phyloP scores from a whole-genome alignment of 2,888 invertebrate genomes.

The Volucella inflata region DNA sequence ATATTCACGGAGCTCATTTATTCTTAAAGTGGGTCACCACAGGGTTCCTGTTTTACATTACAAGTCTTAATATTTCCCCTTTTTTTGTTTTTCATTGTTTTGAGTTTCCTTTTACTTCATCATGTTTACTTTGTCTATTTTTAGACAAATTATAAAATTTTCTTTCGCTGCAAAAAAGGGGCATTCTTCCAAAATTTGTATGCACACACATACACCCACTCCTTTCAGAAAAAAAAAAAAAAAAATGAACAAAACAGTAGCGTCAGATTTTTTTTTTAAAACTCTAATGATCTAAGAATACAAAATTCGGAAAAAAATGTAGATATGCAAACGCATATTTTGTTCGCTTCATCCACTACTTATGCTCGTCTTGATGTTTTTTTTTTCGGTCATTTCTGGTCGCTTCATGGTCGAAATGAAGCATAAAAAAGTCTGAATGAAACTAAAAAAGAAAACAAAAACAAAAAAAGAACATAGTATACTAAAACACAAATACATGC shows the following conservation, averaged over 20 bases:
- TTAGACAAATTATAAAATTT: constrained; percentile 8
- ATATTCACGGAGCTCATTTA: too few species aligned
- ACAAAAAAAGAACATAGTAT: too few species aligned
- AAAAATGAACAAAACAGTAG: neutral
- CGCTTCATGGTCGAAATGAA: neutral
- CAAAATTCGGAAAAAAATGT: neutral
- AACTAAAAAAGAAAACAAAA: constrained; percentile 13
- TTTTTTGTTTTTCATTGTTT: neutral
- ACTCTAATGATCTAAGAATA: constrained; percentile 5
- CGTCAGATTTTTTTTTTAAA: constrained; percentile 9
- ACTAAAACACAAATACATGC: neutral
- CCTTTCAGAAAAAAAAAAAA: too few species aligned
- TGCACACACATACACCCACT: neutral
- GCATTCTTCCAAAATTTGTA: constrained; percentile 19
- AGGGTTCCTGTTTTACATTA: too few species aligned
- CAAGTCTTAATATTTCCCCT: too few species aligned
- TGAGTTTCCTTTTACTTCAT: neutral
- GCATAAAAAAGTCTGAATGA: constrained; percentile 4
- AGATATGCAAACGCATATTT: constrained; percentile 19
- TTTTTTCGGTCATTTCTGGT: neutral
- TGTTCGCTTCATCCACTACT: neutral
- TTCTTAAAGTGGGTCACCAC: too few species aligned
- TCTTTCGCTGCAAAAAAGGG: constrained; percentile 27
- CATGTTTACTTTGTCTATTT: constrained; percentile 42
- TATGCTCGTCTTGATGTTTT: constrained; percentile 11